Conservation (phyloP, 37 sponge, comb jelly and placozoan genomes). For the Ephydatia muelleri region DNA sequence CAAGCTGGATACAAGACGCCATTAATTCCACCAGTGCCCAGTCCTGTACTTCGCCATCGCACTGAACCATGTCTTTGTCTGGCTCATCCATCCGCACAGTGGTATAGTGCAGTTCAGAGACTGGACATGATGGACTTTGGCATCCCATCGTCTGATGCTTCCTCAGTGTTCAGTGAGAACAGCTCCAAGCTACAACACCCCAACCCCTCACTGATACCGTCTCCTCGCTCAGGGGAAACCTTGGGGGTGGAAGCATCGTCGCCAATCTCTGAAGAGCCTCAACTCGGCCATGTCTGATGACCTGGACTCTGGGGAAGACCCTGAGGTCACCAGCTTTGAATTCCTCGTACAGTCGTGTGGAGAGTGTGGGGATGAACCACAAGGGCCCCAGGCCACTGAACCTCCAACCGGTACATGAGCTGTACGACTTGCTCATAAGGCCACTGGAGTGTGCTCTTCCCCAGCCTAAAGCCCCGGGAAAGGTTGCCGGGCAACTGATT, state of each 20-base stretch:
- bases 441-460: conserved; percentile 86
- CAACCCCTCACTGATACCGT: conserved; percentile 71
- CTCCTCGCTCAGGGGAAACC: conserved; percentile 54
- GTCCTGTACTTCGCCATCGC: conserved; percentile 87
- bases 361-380: conserved; percentile 21
- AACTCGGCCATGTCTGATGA: conserved; percentile 68
- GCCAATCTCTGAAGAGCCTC: conserved; percentile 39
- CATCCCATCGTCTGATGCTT: conserved; percentile 48
- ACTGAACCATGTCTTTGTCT: conserved; percentile 80
- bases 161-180: conserved; percentile 73
- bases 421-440: conserved; percentile 83
- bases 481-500: conserved; percentile 41
- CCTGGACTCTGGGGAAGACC: conserved; percentile 58
- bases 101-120: conserved; percentile 90
- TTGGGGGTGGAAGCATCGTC: conserved; percentile 70
- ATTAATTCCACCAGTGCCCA: conserved; percentile 49
- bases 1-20: conserved; percentile 64
- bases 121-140: conserved; percentile 71
- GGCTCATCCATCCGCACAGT: conserved; percentile 85
- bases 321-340: conserved; percentile 32
- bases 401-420: conserved; percentile 76
- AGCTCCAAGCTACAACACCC: conserved; percentile 54
- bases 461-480: conserved; percentile 29
- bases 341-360: conserved; percentile 12
- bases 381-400: conserved; percentile 39